Conservation (phyloP, 2,888 invertebrate species). For the Rotaria sp. region DNA sequence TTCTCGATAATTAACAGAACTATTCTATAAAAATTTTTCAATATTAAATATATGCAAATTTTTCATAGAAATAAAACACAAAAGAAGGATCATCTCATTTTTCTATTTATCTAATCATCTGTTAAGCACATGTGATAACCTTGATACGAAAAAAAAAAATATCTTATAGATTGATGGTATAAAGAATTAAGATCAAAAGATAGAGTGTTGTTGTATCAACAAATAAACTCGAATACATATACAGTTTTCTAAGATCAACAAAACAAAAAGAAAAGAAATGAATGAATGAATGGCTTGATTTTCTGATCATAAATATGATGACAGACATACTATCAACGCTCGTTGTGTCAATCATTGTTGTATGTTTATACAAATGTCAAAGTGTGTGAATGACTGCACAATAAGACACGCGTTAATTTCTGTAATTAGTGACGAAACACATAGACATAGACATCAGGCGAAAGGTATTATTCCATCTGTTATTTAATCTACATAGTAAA, state of each 20-base stretch:
- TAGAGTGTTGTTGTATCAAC: background rate
- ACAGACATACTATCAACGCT: conserved; percentile 9
- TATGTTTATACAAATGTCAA: background rate
- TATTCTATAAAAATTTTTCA: background rate
- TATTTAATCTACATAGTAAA: conserved; percentile 19
- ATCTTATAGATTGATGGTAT: background rate
- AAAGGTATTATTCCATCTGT: conserved; percentile 7
- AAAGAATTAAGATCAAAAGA: background rate
- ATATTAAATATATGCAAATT: background rate
- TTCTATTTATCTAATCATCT: background rate
- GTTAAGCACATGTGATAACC: background rate
- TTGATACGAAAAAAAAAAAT: background rate
- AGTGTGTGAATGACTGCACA: conserved; percentile 1
- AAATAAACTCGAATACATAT: background rate
- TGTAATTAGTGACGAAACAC: conserved; percentile 4
- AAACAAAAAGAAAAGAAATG: background rate
- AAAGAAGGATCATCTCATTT: background rate
- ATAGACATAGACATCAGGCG: background rate
- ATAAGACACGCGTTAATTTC: conserved; percentile 15
- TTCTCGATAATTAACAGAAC: background rate
- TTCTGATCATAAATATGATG: conserved; percentile 7
- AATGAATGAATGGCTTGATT: conserved; percentile 1
- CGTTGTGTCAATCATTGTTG: background rate
- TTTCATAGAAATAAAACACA: background rate
- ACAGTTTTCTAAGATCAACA: background rate